Conservation (phyloP, 2,888 invertebrate genomes). For the Aleiodes alternator region DNA sequence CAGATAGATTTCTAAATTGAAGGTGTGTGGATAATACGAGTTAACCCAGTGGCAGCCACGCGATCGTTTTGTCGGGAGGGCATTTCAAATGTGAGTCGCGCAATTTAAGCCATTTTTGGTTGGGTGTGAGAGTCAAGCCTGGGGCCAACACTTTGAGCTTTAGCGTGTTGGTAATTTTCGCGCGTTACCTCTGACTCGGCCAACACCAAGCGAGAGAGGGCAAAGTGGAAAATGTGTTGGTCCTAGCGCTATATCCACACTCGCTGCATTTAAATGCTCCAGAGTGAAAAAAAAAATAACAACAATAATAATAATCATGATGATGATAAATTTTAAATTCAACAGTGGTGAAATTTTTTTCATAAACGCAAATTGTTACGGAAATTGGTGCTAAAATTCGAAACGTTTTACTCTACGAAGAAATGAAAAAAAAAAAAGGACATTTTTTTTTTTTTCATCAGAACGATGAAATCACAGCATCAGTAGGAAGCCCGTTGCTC, state of each 20-base stretch:
- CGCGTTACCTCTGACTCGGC: constrained; percentile 30
- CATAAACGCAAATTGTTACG: too few relatives aligned
- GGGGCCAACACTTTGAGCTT: constrained; percentile 42
- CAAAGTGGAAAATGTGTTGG: constrained; percentile 32
- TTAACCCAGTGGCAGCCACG: constrained; percentile 7
- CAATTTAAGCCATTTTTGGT: constrained; percentile 37
- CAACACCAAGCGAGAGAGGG: constrained; percentile 1
- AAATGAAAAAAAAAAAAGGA: too few relatives aligned
- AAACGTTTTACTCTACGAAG: too few relatives aligned
- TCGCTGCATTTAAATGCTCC: constrained; percentile 18
- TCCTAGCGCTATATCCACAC: background rate
- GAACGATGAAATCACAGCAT: too few relatives aligned
- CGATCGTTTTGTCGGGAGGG: constrained; percentile 15
- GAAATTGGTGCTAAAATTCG: too few relatives aligned
- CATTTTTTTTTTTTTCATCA: too few relatives aligned
- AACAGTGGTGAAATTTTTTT: background rate
- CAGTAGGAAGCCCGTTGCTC: too few relatives aligned
- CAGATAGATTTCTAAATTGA: background rate
- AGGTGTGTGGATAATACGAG: background rate
- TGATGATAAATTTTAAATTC: background rate
- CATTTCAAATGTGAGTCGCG: constrained; percentile 25
- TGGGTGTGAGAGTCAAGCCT: constrained; percentile 33
- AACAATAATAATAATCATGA: background rate
- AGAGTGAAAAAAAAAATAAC: background rate
- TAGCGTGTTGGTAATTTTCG: constrained; percentile 44